phyloP scores from a whole-genome alignment of 2,888 invertebrate species.

The Apamea anceps region DNA sequence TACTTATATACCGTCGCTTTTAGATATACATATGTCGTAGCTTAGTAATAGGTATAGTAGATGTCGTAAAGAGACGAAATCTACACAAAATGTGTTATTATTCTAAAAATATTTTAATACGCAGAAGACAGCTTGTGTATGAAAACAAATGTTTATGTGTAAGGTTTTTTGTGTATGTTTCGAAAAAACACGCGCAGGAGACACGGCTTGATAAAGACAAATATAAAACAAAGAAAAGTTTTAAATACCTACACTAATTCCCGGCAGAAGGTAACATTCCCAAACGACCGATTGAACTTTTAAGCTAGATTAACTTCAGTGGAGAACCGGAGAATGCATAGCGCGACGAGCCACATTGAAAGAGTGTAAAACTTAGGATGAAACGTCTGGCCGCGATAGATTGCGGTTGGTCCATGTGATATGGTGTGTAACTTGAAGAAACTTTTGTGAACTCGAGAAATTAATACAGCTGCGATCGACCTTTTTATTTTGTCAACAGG shows the following conservation, averaged over 20 bases:
- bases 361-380: constrained; percentile 15
- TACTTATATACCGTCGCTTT: too few species aligned
- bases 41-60: too few species aligned
- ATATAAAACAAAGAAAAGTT: background rate
- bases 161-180: too few species aligned
- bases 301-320: constrained; percentile 11
- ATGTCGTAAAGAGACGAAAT: too few species aligned
- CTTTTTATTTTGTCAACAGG: too few species aligned
- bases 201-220: background rate
- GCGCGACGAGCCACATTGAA: background rate
- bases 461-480: background rate
- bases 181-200: too few species aligned
- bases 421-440: background rate
- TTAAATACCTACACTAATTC: background rate
- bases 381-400: constrained; percentile 2
- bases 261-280: background rate
- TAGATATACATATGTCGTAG: too few species aligned
- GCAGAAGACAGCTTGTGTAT: too few species aligned
- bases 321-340: background rate
- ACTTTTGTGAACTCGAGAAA: background rate
- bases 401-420: background rate
- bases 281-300: background rate
- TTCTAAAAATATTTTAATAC: too few species aligned
- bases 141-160: too few species aligned
- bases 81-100: too few species aligned